Percentiles rank a stretch among this genome's conserved stretches.
phyloP scores from a whole-genome alignment of 2,113 vertebrate species.

The Brienomyrus brachyistius region DNA sequence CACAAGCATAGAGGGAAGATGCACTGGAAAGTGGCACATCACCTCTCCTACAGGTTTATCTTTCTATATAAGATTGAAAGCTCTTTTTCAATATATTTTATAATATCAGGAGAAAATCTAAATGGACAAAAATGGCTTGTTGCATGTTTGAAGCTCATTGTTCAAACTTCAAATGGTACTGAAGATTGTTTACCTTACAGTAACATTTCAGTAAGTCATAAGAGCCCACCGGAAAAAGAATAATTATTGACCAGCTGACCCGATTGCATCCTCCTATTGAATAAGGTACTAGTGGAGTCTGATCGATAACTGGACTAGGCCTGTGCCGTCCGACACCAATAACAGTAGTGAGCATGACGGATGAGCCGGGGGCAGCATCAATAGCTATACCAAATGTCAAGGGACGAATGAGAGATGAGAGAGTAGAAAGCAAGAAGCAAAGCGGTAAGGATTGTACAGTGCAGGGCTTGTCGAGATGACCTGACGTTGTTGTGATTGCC shows the following conservation, averaged over 20 bases:
- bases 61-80: not conserved
- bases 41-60: not conserved
- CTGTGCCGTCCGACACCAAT: not conserved
- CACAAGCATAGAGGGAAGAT: not conserved
- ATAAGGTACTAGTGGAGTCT: not conserved
- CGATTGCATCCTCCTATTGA: slow-evolving; percentile 2
- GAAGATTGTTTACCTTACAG: slow-evolving; percentile 22
- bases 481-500: not conserved
- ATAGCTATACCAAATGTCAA: slow-evolving; percentile 27
- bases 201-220: slow-evolving; percentile 16
- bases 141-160: not conserved
- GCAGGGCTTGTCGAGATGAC: not conserved
- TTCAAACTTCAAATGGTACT: not conserved
- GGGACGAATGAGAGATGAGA: not conserved
- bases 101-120: not conserved
- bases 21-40: not conserved
- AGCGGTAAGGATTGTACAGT: not conserved
- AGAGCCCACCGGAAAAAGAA: slow-evolving; percentile 8
- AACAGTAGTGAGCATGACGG: slow-evolving; percentile 20
- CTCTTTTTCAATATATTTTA: not conserved
- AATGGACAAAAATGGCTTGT: not conserved
- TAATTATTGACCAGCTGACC: slow-evolving; percentile 17
- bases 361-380: slow-evolving; percentile 24
- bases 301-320: slow-evolving; percentile 16
- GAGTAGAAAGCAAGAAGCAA: slow-evolving; percentile 12